Conservation (phyloP, 1,140 invertebrate genomes). For the Brachionus koreanus region DNA sequence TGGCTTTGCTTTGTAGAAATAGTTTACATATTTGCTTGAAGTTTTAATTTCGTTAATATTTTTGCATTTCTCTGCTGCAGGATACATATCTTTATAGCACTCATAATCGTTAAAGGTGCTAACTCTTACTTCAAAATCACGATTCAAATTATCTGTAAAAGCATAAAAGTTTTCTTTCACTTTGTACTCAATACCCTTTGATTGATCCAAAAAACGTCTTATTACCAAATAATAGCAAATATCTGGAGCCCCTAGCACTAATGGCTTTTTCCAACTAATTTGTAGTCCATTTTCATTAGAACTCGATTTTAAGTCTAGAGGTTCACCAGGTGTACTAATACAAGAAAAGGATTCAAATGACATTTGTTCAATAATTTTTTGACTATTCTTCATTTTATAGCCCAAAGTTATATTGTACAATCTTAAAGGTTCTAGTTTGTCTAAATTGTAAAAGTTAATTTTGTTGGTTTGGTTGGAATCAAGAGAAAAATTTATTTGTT, state of each 20-base stretch:
- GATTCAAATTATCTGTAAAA: neutral
- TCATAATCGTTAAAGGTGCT: constrained; percentile 7
- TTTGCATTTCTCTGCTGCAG: neutral
- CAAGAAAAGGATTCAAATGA: neutral
- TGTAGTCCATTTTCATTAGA: neutral
- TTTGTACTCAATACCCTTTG: neutral
- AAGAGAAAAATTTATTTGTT: neutral
- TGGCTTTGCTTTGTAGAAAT: neutral
- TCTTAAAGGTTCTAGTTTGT: neutral
- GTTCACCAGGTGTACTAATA: neutral
- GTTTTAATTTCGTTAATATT: neutral
- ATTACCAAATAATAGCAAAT: constrained; percentile 27
- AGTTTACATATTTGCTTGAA: neutral
- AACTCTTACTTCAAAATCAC: neutral
- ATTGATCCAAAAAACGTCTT: neutral
- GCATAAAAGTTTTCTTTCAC: neutral
- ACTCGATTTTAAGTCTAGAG: neutral
- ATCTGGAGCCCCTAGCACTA: neutral
- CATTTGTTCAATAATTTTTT: neutral
- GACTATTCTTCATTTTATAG: neutral
- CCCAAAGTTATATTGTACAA: neutral
- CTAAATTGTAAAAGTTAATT: neutral
- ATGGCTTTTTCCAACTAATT: neutral
- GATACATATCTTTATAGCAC: neutral
- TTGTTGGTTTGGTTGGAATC: neutral